Evolutionary conservation across 1,140 invertebrate species (phyloP), one percentile per base, ranked within the genome.

Genomic region (Papilio glaucus): DNA sequence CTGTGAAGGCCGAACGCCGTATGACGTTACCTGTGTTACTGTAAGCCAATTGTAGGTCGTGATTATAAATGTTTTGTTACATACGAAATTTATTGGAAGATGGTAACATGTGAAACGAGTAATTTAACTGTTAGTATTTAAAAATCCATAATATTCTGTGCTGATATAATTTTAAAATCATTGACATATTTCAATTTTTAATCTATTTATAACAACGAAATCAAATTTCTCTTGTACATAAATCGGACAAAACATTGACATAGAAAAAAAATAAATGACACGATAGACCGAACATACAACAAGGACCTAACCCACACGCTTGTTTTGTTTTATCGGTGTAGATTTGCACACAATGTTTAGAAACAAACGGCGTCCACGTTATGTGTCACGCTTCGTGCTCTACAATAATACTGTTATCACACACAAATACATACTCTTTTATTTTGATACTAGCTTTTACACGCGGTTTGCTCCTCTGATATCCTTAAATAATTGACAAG

Each of bases 301-400:
- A 63, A 69, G 42, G 60, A 39, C 49, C 68, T 70, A 45, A 49
- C 76, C n/a, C n/a, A 62, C 72, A 74, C 60, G 74, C 73, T 72
- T 82, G 85, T 88, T 87, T 87, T 79, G 77, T 83, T 85, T 82
- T 86, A 87, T 84, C 82, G 82, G 76, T 76, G 82, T 71, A 81
- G 73, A 89, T 90, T 91, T 91, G 79, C 88, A 89, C 87, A 90
- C 89, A 91, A 90, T 90, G 87, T 87, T 91, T 83, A 86, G 84
- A 88, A 87, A 84, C 83, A 86, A 87, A 80, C 82, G 80, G 77
- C 78, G 65, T 67, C 77, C 75, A 80, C 86, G 85, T 88, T 87
- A 88, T 86, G 84, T 86, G 83, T 85, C 81, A 83, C 77, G 78
- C 63, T 77, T 79, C 79, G 75, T 74, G 78, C 71, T 79, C 83